Conservation (phyloP, 2,888 invertebrate genomes). For the Dicranocentrus wangi region DNA sequence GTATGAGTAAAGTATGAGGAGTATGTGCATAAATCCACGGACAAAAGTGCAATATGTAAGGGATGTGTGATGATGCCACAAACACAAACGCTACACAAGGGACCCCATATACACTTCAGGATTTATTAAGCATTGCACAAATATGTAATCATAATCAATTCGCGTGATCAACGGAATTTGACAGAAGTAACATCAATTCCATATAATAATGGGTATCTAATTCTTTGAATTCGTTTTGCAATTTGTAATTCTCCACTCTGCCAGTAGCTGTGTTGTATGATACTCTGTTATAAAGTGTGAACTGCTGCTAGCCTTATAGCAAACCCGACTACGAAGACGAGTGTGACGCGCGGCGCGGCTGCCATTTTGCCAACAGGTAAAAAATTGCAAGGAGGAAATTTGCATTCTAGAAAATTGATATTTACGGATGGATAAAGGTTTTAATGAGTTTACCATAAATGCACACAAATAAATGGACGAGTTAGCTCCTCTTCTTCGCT, state of each 20-base stretch:
- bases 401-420: constrained; percentile 48
- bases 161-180: constrained; percentile 60
- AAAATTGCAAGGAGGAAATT: constrained; percentile 40
- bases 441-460: constrained; percentile 49
- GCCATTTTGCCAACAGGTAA: not conserved
- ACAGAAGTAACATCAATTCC: constrained; percentile 46
- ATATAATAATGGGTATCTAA: constrained; percentile 42
- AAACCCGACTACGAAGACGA: not conserved
- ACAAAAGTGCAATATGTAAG: too few species aligned
- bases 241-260: constrained; percentile 30
- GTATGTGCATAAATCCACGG: too few species aligned
- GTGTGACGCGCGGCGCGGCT: not conserved
- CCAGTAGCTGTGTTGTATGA: not conserved
- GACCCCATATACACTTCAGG: constrained; percentile 1
- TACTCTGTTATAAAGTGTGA: too few species aligned
- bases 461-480: constrained; percentile 36
- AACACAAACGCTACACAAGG: not conserved
- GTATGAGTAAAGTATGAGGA: too few species aligned
- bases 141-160: constrained; percentile 58
- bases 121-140: constrained; percentile 58
- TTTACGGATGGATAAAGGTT: constrained; percentile 39
- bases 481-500: constrained; percentile 18
- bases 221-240: constrained; percentile 48
- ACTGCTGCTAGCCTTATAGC: constrained; percentile 34
- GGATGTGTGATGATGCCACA: too few species aligned